Conservation (phyloP, 2,113 vertebrate species). For the Caretta caretta region DNA sequence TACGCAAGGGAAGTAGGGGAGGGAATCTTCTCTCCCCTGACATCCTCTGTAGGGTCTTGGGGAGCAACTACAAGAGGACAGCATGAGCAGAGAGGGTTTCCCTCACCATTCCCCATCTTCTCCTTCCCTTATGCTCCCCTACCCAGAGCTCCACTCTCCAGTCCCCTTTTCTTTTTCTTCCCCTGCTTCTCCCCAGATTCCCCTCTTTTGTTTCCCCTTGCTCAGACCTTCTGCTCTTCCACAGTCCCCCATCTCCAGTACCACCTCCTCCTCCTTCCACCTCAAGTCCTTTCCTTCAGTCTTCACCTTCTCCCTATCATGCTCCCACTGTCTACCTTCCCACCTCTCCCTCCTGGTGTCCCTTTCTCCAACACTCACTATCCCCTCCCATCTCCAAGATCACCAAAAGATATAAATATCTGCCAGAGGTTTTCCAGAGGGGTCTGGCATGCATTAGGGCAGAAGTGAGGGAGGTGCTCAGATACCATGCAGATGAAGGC, state of each 20-base stretch:
- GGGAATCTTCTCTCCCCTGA: neutral
- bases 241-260: neutral
- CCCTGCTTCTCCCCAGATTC: neutral
- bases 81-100: neutral
- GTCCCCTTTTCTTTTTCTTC: neutral
- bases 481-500: neutral
- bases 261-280: neutral
- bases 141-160: neutral
- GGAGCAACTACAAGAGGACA: neutral
- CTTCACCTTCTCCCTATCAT: neutral
- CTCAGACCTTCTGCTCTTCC: accelerated
- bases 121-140: neutral
- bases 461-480: neutral
- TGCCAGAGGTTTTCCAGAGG: neutral
- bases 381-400: neutral
- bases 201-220: neutral
- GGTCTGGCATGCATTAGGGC: neutral
- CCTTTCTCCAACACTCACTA: neutral
- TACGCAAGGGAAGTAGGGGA: neutral
- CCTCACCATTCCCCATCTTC: neutral
- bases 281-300: neutral
- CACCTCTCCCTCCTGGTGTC: neutral
- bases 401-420: neutral
- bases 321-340: neutral
- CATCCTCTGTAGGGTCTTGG: neutral